Percentiles rank a stretch among this genome's conserved stretches.
phyloP scores from a whole-genome alignment of 2,888 invertebrate species.

The Eupithecia abbreviata region DNA sequence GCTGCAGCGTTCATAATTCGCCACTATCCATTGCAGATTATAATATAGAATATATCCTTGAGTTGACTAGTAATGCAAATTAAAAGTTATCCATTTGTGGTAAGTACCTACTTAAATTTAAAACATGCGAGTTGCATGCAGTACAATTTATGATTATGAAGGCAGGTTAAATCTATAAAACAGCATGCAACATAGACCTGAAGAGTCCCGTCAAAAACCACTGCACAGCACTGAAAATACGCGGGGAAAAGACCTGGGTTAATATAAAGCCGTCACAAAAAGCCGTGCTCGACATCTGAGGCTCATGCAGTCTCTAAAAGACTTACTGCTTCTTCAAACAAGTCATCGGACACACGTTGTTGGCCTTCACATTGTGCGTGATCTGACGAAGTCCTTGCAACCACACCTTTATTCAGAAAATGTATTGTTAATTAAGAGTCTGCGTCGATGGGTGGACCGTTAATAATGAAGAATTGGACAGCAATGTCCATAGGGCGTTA shows the following conservation, averaged over 20 bases:
- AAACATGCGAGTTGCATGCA: neutral
- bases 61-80: neutral
- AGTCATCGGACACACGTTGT: conserved; percentile 99
- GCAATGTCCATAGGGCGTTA: neutral
- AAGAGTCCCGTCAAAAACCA: neutral
- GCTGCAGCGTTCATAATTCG: no score
- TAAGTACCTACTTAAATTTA: neutral
- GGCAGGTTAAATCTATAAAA: neutral
- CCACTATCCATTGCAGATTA: no score
- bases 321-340: conserved; percentile 99
- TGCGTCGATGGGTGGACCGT: neutral
- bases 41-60: neutral
- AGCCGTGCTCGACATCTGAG: conserved; percentile 18
- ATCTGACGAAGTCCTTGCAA: conserved; percentile 96
- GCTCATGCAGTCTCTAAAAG: conserved; percentile 24
- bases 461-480: neutral
- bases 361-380: conserved; percentile 99
- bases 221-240: neutral
- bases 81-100: no score
- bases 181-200: neutral
- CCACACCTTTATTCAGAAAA: conserved; percentile 90
- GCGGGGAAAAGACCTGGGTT: neutral
- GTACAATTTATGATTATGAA: neutral
- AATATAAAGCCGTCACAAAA: conserved; percentile 12
- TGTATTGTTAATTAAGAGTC: conserved; percentile 29